Base-by-base conservation (phyloP, 2,113 vertebrate species). In the Rhabdornis inornatus region DNA sequence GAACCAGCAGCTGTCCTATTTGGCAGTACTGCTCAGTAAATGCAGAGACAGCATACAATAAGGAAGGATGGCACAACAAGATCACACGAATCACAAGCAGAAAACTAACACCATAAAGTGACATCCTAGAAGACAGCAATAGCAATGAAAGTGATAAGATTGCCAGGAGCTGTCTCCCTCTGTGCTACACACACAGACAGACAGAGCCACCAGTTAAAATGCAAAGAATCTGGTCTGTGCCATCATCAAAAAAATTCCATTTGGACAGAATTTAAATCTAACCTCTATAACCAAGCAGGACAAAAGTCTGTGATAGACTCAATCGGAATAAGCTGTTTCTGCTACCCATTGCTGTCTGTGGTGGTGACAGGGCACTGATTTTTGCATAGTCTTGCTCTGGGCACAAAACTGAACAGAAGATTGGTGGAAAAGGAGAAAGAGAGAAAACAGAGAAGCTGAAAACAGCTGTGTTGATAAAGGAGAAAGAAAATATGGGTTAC, bases 1-100 rank as follows among this genome's bases (percentile, higher is more conserved):
- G 96, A 94, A 74, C 22, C 82, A 92, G 87, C 94, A 95, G 95
- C 84, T 96, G 93, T 94, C 50, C 52, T 84, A 44, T 68, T 94
- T 96, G 93, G 86, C 92, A 96, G 52, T n/a, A 63, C 59, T 55
- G 64, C 57, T 68, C 75, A 44, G 39, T 68, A 50, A 94, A 60
- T 15, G 40, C 63, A 83, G 37, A 76, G 66, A 59, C 18, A 56
- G 40, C 63, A 40, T 15, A 83, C 40, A 69, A 25, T 69, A 78
- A 76, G 53, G 39, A 55, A 80, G 44, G 64, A 37, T 45, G 44
- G 77, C 82, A 90, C 55, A 83, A 74, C 28, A 86, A 74, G 75
- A 85, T 91, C 85, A 78, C 45, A 71, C 66, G 53, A 87, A 91
- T 77, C 84, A 92, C 63, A 91, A 83, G 45, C 30, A 80, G 83